Base-by-base conservation (phyloP, 37 sponge, comb jelly and placozoan species). In the Halisarca cf. caerulea region DNA sequence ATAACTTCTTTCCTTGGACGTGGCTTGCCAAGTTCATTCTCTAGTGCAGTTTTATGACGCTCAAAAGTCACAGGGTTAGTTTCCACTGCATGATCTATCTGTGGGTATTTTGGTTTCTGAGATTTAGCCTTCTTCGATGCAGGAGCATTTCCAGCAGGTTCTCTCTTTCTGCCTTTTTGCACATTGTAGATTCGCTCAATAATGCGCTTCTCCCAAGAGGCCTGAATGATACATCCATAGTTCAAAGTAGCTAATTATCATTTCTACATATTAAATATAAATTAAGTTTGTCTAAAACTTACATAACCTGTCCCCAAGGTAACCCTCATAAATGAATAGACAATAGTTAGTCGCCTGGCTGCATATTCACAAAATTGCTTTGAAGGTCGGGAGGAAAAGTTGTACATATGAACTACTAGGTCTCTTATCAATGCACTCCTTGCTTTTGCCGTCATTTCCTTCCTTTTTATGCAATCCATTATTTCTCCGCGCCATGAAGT, bases 311-410 rank as follows among this genome's bases (percentile, higher is more conserved):
- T 75, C 58, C 78, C 85, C 40, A 85, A 33, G 64, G 51, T 61
- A 77, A 75, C 85, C 32, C 57, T 85, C 77, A 85, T 74, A 36
- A 85, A 85, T 4, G 85, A 78, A 27, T 85, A 85, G 28, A 74
- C 74, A 3, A 85, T 43, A 59, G 74, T 85, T 2, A 85, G 78
- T 37, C 35, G 3, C 21, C 78, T 34, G 8, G 64, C 78, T 17
- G 68, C 35, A 9, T 74, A 18, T 38, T 75, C 85, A 36, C 41
- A 58, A 32, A 58, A 37, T 1, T 14, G 9, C 74, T 39, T 33
- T 0, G 43, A 37, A 3, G 85, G 85, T 28, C 58, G 30, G 6
- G 66, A 4, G 9, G 43, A 43, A 73, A 38, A 21, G 15, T 55
- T 74, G n/a, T 25, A n/a, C 35, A 74, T 57, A 3, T 74, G 60